A percentile compares a stretch with the other conserved stretches of the same genome.
These are phyloP conservation scores for Tetragonisca angustula DNA, from an alignment of 2,888 invertebrate species.

Conservation along the genomic window DNA sequence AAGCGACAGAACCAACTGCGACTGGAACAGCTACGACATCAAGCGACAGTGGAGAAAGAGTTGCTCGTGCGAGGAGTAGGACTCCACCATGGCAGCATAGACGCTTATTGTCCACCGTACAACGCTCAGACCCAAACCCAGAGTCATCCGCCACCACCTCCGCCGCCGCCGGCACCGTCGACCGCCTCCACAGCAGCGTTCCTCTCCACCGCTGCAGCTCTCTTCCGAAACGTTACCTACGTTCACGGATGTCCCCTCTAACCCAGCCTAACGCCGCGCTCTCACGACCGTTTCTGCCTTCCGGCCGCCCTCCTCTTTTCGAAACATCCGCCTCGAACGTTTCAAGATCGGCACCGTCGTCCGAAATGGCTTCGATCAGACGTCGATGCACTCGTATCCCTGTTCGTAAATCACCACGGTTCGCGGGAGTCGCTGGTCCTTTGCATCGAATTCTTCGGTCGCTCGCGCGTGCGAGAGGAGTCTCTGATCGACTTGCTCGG, in stretches of 20 bases:
- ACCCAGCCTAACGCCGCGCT: conserved; percentile 68
- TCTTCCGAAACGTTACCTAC: conserved; percentile 90
- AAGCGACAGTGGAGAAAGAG: conserved; percentile 91
- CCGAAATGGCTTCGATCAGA: background rate
- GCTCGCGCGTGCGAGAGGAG: background rate
- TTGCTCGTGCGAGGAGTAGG: conserved; percentile 84
- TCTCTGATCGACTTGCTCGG: background rate
- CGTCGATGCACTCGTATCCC: background rate
- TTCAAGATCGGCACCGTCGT: background rate
- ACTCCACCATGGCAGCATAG: conserved; percentile 80
- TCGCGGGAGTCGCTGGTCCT: background rate
- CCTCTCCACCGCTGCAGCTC: conserved; percentile 89
- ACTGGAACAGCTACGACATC: conserved; percentile 93
- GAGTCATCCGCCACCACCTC: conserved; percentile 85
- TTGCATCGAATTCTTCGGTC: background rate
- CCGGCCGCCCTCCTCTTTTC: background rate
- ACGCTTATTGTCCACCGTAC: conserved; percentile 80
- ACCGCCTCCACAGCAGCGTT: conserved; percentile 86
- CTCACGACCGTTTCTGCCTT: conserved; percentile 33
- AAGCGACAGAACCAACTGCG: conserved; percentile 95
- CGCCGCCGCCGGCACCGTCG: conserved; percentile 77
- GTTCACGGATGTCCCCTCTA: conserved; percentile 90
- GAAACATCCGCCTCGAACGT: background rate
- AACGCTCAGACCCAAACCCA: conserved; percentile 72
- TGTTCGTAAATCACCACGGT: background rate